Percentiles rank a stretch among this genome's conserved stretches.
These are phyloP conservation scores for Tachina grossa DNA, from an alignment of 2,888 invertebrate species.

Conservation along the genomic window DNA sequence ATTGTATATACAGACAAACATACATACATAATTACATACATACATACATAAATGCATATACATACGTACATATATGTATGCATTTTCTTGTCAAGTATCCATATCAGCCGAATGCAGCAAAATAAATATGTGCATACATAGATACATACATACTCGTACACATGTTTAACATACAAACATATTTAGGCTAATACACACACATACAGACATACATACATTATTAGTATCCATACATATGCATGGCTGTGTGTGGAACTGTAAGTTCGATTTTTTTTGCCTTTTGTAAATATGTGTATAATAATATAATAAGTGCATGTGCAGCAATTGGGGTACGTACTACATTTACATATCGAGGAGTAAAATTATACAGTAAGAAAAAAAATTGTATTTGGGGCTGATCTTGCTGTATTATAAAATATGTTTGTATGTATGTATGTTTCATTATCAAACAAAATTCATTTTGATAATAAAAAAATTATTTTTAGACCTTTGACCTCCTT, in stretches of 20 bases:
- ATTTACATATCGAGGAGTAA: constrained; percentile 43
- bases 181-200: not conserved
- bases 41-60: no score
- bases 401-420: constrained; percentile 5
- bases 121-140: not conserved
- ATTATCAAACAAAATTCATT: constrained; percentile 20
- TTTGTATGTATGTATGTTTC: not conserved
- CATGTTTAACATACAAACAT: not conserved
- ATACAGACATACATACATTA: not conserved
- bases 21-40: no score
- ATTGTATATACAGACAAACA: no score
- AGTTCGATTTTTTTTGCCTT: not conserved
- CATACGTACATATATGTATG: not conserved
- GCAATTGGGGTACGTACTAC: constrained; percentile 62
- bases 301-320: not conserved
- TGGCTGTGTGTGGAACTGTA: no score
- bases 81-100: constrained; percentile 36
- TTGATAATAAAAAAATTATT: not conserved
- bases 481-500: not conserved
- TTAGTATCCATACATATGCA: not conserved
- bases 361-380: constrained; percentile 35
- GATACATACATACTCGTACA: no score
- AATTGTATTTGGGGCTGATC: not conserved
- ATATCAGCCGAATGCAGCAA: constrained; percentile 56
- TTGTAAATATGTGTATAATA: not conserved